phyloP scores from a whole-genome alignment of 2,113 vertebrate species.

The Prietella phreatophila region DNA sequence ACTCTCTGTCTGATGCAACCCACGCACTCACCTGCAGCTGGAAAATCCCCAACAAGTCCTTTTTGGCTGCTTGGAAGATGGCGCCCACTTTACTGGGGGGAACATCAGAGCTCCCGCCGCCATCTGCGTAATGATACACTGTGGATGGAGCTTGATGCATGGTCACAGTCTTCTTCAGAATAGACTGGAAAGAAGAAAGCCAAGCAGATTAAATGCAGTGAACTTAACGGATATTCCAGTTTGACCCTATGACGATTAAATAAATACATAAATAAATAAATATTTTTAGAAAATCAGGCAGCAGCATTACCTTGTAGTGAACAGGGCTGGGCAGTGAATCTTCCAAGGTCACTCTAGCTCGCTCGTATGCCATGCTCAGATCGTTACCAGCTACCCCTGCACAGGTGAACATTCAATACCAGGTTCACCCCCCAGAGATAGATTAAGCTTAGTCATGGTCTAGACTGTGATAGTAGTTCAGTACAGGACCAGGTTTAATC shows the following conservation, averaged over 20 bases:
- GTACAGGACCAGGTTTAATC: neutral
- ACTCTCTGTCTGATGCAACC: neutral
- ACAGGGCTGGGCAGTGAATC: constrained; percentile 66
- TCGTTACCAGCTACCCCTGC: constrained; percentile 69
- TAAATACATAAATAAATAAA: too few species aligned
- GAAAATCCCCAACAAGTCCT: constrained; percentile 85
- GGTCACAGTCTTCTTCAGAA: constrained; percentile 80
- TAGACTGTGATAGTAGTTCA: neutral
- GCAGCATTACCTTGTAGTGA: constrained; percentile 74
- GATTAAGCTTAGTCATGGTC: neutral
- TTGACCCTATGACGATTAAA: neutral
- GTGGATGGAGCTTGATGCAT: constrained; percentile 80
- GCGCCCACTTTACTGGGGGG: constrained; percentile 70
- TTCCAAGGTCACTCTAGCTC: constrained; percentile 74
- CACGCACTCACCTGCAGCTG: constrained; percentile 80
- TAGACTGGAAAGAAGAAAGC: constrained; percentile 67
- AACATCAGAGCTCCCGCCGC: constrained; percentile 65
- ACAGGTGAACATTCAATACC: neutral
- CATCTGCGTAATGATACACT: constrained; percentile 77
- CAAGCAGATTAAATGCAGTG: neutral
- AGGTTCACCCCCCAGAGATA: neutral
- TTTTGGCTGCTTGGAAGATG: constrained; percentile 86
- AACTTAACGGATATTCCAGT: neutral
- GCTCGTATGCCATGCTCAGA: constrained; percentile 77
- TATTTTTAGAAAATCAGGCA: neutral